These are phyloP conservation scores for Megastigmus dorsalis DNA, from an alignment of 2,888 invertebrate species.

Conservation along the genomic window DNA sequence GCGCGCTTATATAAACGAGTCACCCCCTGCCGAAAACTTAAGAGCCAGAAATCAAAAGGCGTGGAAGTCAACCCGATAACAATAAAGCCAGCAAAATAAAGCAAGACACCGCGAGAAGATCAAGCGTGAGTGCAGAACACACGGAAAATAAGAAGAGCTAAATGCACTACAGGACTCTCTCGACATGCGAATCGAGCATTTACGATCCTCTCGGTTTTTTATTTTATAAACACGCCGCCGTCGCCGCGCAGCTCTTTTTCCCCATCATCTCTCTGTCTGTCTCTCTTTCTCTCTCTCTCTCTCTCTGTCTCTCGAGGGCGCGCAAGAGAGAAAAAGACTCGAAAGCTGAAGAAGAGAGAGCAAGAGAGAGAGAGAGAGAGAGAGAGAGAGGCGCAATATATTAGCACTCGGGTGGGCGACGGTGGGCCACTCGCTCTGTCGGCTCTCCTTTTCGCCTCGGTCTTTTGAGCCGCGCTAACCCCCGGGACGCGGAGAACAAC, in stretches of 20 bases:
- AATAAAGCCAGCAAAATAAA: not conserved
- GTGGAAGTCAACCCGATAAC: conserved; percentile 3
- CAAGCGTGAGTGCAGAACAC: not conserved
- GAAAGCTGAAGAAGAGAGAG: not conserved
- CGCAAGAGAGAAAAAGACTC: not conserved
- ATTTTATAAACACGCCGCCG: no score
- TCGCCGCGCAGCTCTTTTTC: conserved; percentile 1
- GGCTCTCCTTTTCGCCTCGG: conserved; percentile 46
- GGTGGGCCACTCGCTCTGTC: conserved; percentile 48
- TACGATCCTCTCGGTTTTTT: conserved; percentile 6
- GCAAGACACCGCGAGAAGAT: not conserved
- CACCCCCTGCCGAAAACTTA: no score
- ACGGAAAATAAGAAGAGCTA: not conserved
- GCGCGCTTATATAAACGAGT: no score
- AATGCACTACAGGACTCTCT: not conserved
- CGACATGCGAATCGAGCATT: conserved; percentile 31
- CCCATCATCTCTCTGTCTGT: not conserved
- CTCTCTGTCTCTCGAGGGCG: not conserved
- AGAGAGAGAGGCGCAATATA: conserved; percentile 57
- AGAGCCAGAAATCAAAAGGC: no score
- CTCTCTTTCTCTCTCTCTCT: not conserved
- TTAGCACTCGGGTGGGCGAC: conserved; percentile 56
- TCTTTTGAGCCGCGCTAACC: conserved; percentile 11
- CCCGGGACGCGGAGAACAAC: conserved; percentile 53
- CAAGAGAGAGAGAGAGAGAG: not conserved